Evolutionary conservation across 1,140 invertebrate genomes (phyloP).

Genomic region (Drosophila azteca): DNA sequence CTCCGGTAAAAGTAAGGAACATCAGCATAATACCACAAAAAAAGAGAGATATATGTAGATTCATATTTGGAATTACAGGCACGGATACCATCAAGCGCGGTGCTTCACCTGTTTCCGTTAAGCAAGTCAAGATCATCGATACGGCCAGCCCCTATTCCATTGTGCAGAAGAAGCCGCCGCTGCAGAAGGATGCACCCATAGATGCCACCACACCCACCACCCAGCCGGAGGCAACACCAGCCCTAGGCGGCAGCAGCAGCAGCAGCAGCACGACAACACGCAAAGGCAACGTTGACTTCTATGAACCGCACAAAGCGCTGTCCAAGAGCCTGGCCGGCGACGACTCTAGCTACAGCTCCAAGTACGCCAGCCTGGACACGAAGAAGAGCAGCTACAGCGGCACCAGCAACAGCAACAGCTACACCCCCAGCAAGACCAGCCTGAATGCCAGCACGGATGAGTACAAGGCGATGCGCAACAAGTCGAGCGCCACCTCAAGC

Average conservation of each 20-base stretch:
- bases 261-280: conserved; percentile 34
- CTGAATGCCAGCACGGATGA: conserved; percentile 56
- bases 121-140: conserved; percentile 78
- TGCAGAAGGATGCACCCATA: conserved; percentile 64
- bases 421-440: conserved; percentile 41
- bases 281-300: conserved; percentile 72
- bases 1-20: conserved; percentile 76
- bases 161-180: conserved; percentile 66
- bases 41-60: neutral
- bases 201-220: conserved; percentile 62
- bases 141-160: conserved; percentile 79
- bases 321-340: conserved; percentile 53
- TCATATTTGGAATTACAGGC: conserved; percentile 52
- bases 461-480: conserved; percentile 77
- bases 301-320: conserved; percentile 74
- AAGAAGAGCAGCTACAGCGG: conserved; percentile 59
- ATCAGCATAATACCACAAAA: neutral
- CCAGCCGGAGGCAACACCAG: conserved; percentile 32
- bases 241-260: conserved; percentile 12
- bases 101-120: conserved; percentile 79
- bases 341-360: conserved; percentile 38
- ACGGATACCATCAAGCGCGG: conserved; percentile 84
- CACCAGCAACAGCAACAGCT: conserved; percentile 43
- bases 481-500: conserved; percentile 79
- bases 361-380: conserved; percentile 54